These are phyloP conservation scores for Caenorhabditis sp. DNA, from an alignment of 2,888 invertebrate species.

Conservation along the genomic window DNA sequence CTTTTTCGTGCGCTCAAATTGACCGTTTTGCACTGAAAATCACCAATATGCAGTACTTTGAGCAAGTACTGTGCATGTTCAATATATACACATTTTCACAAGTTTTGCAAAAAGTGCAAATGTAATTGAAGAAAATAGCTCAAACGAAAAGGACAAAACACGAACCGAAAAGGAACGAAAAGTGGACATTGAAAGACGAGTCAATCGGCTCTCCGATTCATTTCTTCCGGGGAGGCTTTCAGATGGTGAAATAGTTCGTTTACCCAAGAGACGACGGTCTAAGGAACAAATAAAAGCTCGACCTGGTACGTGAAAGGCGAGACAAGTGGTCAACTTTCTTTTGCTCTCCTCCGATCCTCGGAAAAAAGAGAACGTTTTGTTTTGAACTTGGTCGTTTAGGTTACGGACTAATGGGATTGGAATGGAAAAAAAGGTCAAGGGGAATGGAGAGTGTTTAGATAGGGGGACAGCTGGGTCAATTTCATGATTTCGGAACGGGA, in stretches of 20 bases:
- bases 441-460: constrained; percentile 25
- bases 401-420: constrained; percentile 21
- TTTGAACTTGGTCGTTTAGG: constrained; percentile 41
- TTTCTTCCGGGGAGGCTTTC: constrained; percentile 52
- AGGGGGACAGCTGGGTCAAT: constrained; percentile 36
- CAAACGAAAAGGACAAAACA: constrained; percentile 28
- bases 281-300: constrained; percentile 56
- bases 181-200: constrained; percentile 60
- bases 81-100: no score
- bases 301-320: constrained; percentile 65
- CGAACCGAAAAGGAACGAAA: constrained; percentile 29
- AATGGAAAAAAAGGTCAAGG: constrained; percentile 17
- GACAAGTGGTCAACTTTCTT: constrained; percentile 64
- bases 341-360: constrained; percentile 27
- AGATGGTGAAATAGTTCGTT: constrained; percentile 25
- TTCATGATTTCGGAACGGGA: background rate
- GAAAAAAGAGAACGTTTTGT: constrained; percentile 32
- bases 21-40: no score
- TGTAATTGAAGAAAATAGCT: constrained; percentile 14
- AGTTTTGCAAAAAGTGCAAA: background rate
- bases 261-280: constrained; percentile 50
- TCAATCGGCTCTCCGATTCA: constrained; percentile 33
- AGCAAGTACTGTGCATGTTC: no score
- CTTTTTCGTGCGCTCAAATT: no score
- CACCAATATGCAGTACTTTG: no score